A percentile compares a stretch with the other conserved stretches of the same genome.
phyloP scores from a whole-genome alignment of 2,797 vertebrate genomes.

The Tragopan temminckii region DNA sequence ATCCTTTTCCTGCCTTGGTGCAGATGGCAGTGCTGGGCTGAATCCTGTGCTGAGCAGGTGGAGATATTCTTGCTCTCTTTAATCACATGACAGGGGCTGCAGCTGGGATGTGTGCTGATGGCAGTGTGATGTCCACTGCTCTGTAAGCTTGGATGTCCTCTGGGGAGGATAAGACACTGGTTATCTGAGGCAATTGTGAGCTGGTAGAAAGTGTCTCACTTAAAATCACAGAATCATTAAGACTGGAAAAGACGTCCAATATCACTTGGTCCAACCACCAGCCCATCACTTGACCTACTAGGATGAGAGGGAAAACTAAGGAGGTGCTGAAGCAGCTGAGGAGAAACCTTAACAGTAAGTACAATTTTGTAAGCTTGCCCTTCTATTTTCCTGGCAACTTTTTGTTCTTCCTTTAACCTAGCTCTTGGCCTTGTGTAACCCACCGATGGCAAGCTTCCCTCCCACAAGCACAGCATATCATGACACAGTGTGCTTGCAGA shows the following conservation, averaged over 20 bases:
- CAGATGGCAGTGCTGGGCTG: neutral
- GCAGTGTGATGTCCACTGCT: neutral
- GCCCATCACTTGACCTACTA: neutral
- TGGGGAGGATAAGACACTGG: neutral
- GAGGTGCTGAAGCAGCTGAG: accelerated
- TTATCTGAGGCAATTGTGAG: neutral
- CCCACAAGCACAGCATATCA: neutral
- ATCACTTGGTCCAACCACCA: too few species aligned
- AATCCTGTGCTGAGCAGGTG: neutral
- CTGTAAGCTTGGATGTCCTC: neutral
- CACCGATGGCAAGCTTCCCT: neutral
- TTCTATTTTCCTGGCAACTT: neutral
- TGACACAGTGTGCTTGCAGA: neutral
- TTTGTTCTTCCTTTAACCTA: neutral
- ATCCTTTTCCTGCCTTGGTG: neutral
- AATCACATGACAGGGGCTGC: neutral
- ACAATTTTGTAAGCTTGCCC: neutral
- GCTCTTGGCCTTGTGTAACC: neutral
- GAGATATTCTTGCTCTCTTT: neutral
- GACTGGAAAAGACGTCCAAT: too few species aligned
- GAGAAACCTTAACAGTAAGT: neutral
- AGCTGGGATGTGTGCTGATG: neutral
- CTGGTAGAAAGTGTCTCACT: neutral
- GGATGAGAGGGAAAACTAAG: neutral
- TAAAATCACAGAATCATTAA: neutral